phyloP scores from a whole-genome alignment of 2,888 invertebrate species.

The Acleris sparsana region DNA sequence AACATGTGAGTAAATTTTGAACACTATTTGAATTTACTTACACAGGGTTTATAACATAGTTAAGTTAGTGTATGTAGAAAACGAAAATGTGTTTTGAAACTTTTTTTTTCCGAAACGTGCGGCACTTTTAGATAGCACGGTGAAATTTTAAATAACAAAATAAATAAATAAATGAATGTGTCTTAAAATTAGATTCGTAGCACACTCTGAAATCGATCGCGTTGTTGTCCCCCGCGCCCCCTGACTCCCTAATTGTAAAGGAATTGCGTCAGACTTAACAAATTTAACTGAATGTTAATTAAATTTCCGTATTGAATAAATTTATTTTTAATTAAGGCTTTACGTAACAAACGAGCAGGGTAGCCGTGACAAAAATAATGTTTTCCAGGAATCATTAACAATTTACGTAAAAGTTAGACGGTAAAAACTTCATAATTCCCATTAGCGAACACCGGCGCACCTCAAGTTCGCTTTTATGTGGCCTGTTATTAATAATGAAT shows the following conservation, averaged over 20 bases:
- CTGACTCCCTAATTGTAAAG: constrained; percentile 27
- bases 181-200: constrained; percentile 4
- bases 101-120: too few relatives aligned
- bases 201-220: constrained; percentile 9
- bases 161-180: neutral
- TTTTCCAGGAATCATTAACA: constrained; percentile 6
- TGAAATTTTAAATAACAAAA: too few relatives aligned
- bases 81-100: too few relatives aligned
- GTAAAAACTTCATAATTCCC: constrained; percentile 32
- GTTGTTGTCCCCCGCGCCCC: constrained; percentile 2
- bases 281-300: constrained; percentile 25
- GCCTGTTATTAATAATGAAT: constrained; percentile 33
- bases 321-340: constrained; percentile 15
- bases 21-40: too few relatives aligned
- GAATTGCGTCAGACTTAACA: constrained; percentile 24
- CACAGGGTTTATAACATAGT: too few relatives aligned
- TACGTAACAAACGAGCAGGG: constrained; percentile 10
- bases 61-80: too few relatives aligned
- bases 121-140: too few relatives aligned
- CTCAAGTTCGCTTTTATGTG: constrained; percentile 30
- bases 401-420: constrained; percentile 26
- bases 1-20: too few relatives aligned
- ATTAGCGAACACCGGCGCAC: constrained; percentile 26
- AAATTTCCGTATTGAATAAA: constrained; percentile 24
- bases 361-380: constrained; percentile 3